A percentile compares a stretch with the other conserved stretches of the same genome.
Evolutionary conservation across 2,113 vertebrate genomes (phyloP).

Genomic region (Pangasianodon gigas): DNA sequence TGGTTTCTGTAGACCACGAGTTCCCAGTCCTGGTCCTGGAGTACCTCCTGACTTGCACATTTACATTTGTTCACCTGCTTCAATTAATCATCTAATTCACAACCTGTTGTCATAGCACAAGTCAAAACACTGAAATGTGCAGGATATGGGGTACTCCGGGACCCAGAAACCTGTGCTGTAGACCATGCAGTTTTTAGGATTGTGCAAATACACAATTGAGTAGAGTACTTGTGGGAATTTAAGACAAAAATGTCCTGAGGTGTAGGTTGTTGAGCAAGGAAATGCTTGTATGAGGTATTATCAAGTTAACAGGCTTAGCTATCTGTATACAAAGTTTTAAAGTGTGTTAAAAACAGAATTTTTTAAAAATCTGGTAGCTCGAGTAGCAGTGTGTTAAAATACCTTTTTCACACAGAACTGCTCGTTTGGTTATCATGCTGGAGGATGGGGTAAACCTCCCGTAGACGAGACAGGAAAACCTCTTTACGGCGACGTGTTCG

Average conservation of each 20-base stretch:
- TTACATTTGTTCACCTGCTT: background rate
- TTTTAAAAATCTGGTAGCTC: background rate
- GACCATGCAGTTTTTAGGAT: background rate
- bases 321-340: background rate
- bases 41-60: background rate
- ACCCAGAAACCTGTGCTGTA: background rate
- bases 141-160: background rate
- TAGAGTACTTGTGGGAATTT: no score
- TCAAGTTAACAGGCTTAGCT: background rate
- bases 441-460: constrained; percentile 91
- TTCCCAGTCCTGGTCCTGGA: background rate
- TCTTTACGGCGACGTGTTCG: constrained; percentile 90
- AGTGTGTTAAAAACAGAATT: background rate
- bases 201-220: background rate
- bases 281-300: background rate
- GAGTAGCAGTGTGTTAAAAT: background rate
- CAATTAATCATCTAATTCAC: background rate
- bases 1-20: background rate
- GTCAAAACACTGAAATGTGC: background rate
- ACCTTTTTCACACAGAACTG: constrained; percentile 73
- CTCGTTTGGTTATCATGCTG: constrained; percentile 89
- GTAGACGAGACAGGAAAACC: constrained; percentile 90
- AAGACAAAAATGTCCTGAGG: background rate
- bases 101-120: background rate
- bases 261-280: background rate